Evolutionary conservation across 2,113 vertebrate genomes (phyloP), one percentile per base, ranked within the genome.

Genomic region (Eulacestoma nigropectus): DNA sequence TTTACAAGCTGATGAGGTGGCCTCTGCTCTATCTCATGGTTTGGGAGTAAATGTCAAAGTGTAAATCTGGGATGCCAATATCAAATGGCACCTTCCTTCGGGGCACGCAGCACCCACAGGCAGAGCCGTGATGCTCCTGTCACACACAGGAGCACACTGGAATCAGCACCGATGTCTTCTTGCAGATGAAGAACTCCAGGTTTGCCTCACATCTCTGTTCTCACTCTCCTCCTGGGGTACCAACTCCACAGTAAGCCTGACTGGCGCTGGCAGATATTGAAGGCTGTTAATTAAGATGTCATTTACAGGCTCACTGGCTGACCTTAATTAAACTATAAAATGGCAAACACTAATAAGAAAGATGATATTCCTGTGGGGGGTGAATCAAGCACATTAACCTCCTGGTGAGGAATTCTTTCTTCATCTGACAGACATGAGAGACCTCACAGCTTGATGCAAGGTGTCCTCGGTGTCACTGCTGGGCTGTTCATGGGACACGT

Each of bases 251-350:
- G 81, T 33, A n/a, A 86, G 72, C 67, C 84, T 11, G 55, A 37
- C 93, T 85, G 79, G 91, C 4, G 13, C 89, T 26, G 74, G 87
- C 88, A 86, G 76, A 60, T 75, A 95, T 69, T 50, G 16, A 12
- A 64, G 84, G 59, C 69, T 92, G 89, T 96, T 97, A 95, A 97
- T 96, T 95, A 97, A 91, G 91, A 92, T 86, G 96, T 96, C 95
- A 96, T 96, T 98, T 95, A 94, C 55, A 92, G 93, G 77, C 85
- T 87, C 89, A 26, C 79, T 75, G 95, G 85, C 92, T 94, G 95
- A 96, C 95, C 87, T 91, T 94, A 97, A 95, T 96, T 97, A 96
- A 96, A 91, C 56, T 65, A 42, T 74, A 59, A 94, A 96, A 95
- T 67, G 91, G 86, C 65, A 96, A 95, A 85, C 25, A 86, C 89